These are phyloP conservation scores for Germaria angustata DNA, from an alignment of 2,888 invertebrate species.

Conservation along the genomic window DNA sequence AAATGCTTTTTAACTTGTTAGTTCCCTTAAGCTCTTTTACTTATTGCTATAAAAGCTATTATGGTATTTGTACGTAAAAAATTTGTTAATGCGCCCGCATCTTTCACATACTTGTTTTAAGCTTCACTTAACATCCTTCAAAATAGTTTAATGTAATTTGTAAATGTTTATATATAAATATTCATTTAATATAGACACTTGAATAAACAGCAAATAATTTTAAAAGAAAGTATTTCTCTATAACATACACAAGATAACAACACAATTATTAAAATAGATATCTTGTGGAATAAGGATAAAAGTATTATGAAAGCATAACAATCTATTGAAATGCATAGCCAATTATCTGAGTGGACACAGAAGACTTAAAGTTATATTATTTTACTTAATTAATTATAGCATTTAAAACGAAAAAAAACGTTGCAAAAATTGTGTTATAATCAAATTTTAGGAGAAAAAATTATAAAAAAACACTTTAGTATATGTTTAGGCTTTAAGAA, in stretches of 20 bases:
- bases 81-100: background rate
- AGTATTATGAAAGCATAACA: background rate
- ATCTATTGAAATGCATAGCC: background rate
- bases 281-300: background rate
- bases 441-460: no score
- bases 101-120: background rate
- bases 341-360: background rate
- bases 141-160: slow-evolving; percentile 37
- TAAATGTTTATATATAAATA: slow-evolving; percentile 35
- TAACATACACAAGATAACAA: no score
- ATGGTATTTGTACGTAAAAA: background rate
- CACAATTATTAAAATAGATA: background rate
- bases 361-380: background rate
- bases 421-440: no score
- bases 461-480: no score
- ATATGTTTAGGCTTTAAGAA: no score
- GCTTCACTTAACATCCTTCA: slow-evolving; percentile 9
- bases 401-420: no score
- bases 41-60: background rate
- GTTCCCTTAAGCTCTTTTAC: background rate
- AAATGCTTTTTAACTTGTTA: background rate
- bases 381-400: no score
- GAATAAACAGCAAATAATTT: slow-evolving; percentile 31
- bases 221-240: no score
- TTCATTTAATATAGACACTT: slow-evolving; percentile 41